Conservation (phyloP, 2,113 vertebrate species). For the Grus americana region DNA sequence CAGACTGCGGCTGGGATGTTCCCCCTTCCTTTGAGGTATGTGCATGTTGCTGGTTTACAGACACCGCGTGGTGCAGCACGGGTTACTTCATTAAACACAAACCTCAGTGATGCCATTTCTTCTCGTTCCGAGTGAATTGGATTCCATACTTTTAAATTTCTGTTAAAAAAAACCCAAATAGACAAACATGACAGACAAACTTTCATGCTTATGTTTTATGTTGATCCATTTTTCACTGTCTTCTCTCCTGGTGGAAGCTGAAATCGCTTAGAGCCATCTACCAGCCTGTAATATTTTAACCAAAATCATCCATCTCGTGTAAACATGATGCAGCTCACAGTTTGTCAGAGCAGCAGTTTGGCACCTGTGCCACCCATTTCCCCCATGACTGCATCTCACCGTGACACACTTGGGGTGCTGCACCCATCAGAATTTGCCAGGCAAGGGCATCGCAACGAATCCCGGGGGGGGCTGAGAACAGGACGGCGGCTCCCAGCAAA, state of each 20-base stretch:
- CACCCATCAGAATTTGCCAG: neutral
- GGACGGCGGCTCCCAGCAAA: rapidly evolving
- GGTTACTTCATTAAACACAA: constrained; percentile 39
- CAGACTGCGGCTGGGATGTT: neutral
- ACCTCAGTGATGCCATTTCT: constrained; percentile 40
- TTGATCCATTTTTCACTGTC: neutral
- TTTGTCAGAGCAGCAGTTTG: neutral
- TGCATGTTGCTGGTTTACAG: constrained; percentile 30
- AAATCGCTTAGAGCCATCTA: neutral
- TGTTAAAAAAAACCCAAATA: neutral
- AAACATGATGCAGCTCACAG: rapidly evolving
- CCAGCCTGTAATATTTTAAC: neutral
- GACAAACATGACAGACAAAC: neutral
- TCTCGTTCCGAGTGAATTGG: neutral
- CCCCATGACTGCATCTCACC: neutral
- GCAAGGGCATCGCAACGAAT: neutral
- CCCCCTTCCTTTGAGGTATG: neutral
- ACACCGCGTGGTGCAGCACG: constrained; percentile 6
- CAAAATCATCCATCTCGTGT: neutral
- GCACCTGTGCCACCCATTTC: neutral
- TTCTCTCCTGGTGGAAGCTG: neutral
- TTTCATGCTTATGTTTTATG: neutral
- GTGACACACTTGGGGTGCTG: neutral
- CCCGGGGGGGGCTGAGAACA: no score
- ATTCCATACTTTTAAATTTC: neutral